Percentiles rank a stretch among this genome's conserved stretches.
phyloP scores from a whole-genome alignment of 2,888 invertebrate species.

The Harpalus rubripes region DNA sequence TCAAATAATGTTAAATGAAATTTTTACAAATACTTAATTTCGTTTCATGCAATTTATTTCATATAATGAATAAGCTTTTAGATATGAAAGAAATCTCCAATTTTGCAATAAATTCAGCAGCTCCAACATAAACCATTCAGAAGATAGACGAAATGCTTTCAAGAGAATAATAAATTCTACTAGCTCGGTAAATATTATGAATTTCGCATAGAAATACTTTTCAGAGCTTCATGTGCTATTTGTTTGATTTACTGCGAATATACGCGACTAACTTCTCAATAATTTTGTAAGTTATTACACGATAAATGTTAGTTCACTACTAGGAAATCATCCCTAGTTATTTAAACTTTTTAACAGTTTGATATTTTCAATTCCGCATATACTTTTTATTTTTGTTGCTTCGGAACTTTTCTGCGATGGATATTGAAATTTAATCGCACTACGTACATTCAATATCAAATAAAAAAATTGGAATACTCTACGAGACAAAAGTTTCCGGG shows the following conservation, averaged over 20 bases:
- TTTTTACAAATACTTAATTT: not conserved
- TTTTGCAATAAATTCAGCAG: not conserved
- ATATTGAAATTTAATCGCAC: constrained; percentile 45
- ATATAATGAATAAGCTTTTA: not conserved
- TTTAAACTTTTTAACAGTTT: constrained; percentile 62
- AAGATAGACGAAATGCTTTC: constrained; percentile 37
- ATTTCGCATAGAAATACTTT: constrained; percentile 48
- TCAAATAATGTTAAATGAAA: not conserved
- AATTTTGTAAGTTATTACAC: constrained; percentile 50
- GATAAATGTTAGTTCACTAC: constrained; percentile 51
- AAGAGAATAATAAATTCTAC: constrained; percentile 37
- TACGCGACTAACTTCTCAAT: constrained; percentile 51
- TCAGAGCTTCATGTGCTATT: constrained; percentile 42
- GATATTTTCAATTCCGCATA: constrained; percentile 56
- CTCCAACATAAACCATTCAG: not conserved
- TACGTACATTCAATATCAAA: not conserved
- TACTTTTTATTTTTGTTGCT: constrained; percentile 48
- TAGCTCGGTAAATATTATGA: constrained; percentile 49
- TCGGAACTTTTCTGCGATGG: constrained; percentile 15
- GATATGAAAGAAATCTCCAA: constrained; percentile 6
- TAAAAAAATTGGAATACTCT: no score
- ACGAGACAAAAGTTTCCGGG: no score
- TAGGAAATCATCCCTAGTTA: constrained; percentile 56
- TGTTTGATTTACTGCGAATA: constrained; percentile 43
- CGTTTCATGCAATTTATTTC: not conserved